Evolutionary conservation across 30 jellyfish, hydroid and myxozoan genomes (phyloP), one percentile per base, ranked within the genome.

Genomic region (Aurelia coerulea): DNA sequence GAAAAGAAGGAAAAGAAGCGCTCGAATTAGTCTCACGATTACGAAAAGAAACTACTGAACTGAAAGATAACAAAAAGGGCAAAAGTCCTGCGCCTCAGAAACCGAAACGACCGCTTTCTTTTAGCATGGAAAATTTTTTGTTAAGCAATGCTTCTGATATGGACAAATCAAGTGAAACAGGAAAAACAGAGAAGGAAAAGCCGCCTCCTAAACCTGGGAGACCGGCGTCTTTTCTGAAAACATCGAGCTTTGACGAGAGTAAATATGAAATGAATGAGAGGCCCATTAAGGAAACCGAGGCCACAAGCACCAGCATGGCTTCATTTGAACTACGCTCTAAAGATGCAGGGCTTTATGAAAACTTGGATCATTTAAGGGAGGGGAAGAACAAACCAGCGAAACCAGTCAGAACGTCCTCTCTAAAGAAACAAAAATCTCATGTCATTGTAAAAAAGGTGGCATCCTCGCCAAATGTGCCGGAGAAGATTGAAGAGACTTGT

Each of bases 321-420:
- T 10, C 53, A 18, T 39, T 79, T 64, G 89, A 79, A 32, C 35
- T 79, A 54, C 78, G 89, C 34, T 79, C 89, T 11, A 67, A 23
- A 10, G 89, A 79, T 42, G 68, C 89, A 14, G 80, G 59, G 41
- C 67, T 67, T 33, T 34, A 46, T 41, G 68, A 81, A 50, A 68
- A 67, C 32, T 39, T 83, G 73, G 72, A 53, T 33, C 73, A 73
- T 51, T 15, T 54, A 10, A n/a, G 41, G 5, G 69, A 62, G 68
- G 66, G 59, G 69, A 84, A 73, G 34, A 60, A 4, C 17, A 81
- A 46, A 37, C 93, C 93, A 4, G 50, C 50, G 34, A 84, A 84
- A 78, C 93, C 93, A 17, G 88, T 65, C 23, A 84, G 93, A 64
- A 84, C 93, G 23, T 59, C 93, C 13, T 84, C 93, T n/a, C 54